A percentile compares a stretch with the other conserved stretches of the same genome.
phyloP scores from a whole-genome alignment of 2,797 vertebrate species.

The Mareca strepera region DNA sequence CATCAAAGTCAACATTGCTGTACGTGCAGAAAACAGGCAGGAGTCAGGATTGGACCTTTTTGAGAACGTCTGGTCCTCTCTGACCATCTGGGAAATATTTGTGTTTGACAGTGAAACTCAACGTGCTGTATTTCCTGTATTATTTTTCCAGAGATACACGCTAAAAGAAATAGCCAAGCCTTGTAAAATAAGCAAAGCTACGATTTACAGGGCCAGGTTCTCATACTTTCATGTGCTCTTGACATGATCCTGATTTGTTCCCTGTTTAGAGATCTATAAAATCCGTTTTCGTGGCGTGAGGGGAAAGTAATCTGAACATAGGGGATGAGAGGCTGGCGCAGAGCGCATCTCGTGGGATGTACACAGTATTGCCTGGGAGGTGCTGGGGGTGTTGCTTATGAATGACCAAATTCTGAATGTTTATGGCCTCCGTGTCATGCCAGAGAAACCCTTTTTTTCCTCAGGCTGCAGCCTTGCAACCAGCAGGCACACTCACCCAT shows the following conservation, averaged over 20 bases:
- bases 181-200: background rate
- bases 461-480: background rate
- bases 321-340: background rate
- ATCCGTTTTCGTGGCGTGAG: background rate
- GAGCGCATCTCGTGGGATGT: rapidly evolving
- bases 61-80: background rate
- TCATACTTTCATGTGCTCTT: background rate
- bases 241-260: rapidly evolving
- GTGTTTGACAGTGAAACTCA: background rate
- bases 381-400: background rate
- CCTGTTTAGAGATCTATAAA: background rate
- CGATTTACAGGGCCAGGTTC: background rate
- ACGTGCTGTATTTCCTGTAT: rapidly evolving
- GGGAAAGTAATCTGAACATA: rapidly evolving
- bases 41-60: background rate
- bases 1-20: rapidly evolving
- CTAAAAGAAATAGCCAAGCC: background rate
- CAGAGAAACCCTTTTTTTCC: background rate
- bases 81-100: background rate
- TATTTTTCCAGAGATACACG: background rate
- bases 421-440: background rate
- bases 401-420: background rate
- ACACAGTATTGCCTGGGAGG: rapidly evolving
- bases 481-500: background rate
- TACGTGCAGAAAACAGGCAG: background rate